Percentiles rank a stretch among this genome's conserved stretches.
phyloP scores from a whole-genome alignment of 2,113 vertebrate genomes.

The Conger conger region DNA sequence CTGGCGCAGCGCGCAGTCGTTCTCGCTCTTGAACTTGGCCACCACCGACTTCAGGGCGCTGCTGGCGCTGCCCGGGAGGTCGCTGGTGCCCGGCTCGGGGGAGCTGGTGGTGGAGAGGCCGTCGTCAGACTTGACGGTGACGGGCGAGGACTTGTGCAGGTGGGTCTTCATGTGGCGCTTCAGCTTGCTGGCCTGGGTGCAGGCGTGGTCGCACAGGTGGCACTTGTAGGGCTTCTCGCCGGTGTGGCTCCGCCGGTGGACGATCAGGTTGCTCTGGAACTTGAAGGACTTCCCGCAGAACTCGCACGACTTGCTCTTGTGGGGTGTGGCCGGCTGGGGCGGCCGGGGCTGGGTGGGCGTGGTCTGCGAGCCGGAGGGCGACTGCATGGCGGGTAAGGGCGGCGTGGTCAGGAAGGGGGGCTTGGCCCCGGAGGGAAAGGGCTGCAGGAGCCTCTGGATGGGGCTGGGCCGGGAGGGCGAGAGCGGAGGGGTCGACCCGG shows the following conservation, averaged over 20 bases:
- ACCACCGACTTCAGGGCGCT: constrained; percentile 96
- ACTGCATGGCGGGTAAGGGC: constrained; percentile 95
- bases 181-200: constrained; percentile 98
- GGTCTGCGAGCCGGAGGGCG: constrained; percentile 90
- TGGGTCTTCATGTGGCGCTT: constrained; percentile 99
- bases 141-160: constrained; percentile 97
- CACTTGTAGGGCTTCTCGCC: constrained; percentile 99
- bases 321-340: constrained; percentile 66
- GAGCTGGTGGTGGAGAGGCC: constrained; percentile 94
- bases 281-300: constrained; percentile 99
- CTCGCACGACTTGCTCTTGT: constrained; percentile 98
- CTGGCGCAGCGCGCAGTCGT: constrained; percentile 83
- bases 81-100: constrained; percentile 95
- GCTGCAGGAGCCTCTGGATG: constrained; percentile 99
- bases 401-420: constrained; percentile 95
- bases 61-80: constrained; percentile 91
- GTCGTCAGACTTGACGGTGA: constrained; percentile 93
- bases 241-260: constrained; percentile 97
- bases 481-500: constrained; percentile 86
- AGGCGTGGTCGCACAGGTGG: constrained; percentile 97
- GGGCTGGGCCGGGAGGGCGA: constrained; percentile 95
- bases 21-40: constrained; percentile 96
- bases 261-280: constrained; percentile 99
- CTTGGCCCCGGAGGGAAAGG: constrained; percentile 95
- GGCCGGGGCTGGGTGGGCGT: constrained; percentile 65